Base-by-base conservation (phyloP, 2,113 vertebrate species). In the Clupea harengus region DNA sequence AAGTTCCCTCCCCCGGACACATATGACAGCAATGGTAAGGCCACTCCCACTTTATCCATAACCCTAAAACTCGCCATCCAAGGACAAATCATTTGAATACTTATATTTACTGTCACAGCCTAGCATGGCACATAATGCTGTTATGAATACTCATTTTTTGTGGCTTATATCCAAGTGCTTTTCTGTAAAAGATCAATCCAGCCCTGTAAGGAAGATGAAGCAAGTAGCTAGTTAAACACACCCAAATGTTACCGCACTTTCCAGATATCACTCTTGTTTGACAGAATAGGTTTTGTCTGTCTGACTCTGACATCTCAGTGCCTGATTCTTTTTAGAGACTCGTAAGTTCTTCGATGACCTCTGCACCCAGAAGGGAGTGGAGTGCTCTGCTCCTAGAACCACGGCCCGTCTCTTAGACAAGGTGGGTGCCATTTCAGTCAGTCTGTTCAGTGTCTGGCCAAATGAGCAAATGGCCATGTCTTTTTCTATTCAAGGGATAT, bases 401-500 rank as follows among this genome's bases (percentile, higher is more conserved):
- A 99, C 97, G 1, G 97, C 99, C 82, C 96, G 98, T 60, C 97
- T 99, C 54, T 96, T 99, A 25, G 99, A 99, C 91, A 99, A 97
- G 96, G 99, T 99, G 52, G 72, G 72, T 32, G 72, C n/a, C 64
- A 67, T 28, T 25, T 28, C 72, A 78, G 72, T 44, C 72, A 64
- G 20, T 9, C 22, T 64, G 20, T 64, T 25, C 60, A 78, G 32
- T 78, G 72, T 17, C 32, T 28, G 4, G 15, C 11, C 11, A 44
- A 39, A 17, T 39, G 4, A 75, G 28, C 32, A 28, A 75, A 32
- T 13, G 15, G 52, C 5, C 52, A 57, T 18, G 52, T 17, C 52
- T 52, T 57, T 6, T 4, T 57, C 15, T 20, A 57, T 57, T 47
- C 5, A 47, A 7, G 10, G 6, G 10, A 47, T 47, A 47, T 47